Base-by-base conservation (phyloP, 2,888 invertebrate genomes). In the Candidula unifasciata region DNA sequence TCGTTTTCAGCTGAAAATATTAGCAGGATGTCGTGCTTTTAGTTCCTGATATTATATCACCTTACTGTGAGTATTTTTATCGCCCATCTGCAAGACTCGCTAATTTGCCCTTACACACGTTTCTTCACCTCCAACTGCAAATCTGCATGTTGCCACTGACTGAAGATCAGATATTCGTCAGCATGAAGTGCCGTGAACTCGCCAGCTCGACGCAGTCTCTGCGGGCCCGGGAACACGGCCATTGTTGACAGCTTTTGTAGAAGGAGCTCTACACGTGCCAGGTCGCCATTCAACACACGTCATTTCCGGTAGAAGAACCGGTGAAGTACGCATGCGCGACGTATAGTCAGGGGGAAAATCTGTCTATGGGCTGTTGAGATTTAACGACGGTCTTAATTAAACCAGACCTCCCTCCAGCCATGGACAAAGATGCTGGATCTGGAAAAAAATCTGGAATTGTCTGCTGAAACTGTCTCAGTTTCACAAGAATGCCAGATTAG, bases 351-450 rank as follows among this genome's bases (percentile, higher is more conserved):
- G n/a, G 64, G 74, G 30, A 82, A 30, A 66, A 64, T 81, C 52
- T 74, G 44, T 44, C 66, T n/a, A 24, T 30, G 0, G n/a, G 52
- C 6, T 37, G n/a, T 44, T 52, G 44, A 21, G 44, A 44, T 44
- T 33, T 76, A 74, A 82, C 64, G 82, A 74, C 74, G 27, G 76
- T 16, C 74, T 73, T 82, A 66, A 82, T 76, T 74, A 82, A 73
- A 30, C 18, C 73, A 10, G 37, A 27, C 13, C 30, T 60, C 74
- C 44, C 44, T 60, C 82, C 44, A 30, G 60, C 74, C 37, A 82
- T 74, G 73, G 60, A 74, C 76, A 68, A 24, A 52, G 74, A 66
- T 76, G 64, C 66, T 82, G 30, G 82, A 82, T 64, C 73, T 37
- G 33, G 57, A 54, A 82, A 44, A 37, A 69, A 37, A 60, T 13